Evolutionary conservation across 2,113 vertebrate species (phyloP).

Genomic region (Odobenus rosmarus): DNA sequence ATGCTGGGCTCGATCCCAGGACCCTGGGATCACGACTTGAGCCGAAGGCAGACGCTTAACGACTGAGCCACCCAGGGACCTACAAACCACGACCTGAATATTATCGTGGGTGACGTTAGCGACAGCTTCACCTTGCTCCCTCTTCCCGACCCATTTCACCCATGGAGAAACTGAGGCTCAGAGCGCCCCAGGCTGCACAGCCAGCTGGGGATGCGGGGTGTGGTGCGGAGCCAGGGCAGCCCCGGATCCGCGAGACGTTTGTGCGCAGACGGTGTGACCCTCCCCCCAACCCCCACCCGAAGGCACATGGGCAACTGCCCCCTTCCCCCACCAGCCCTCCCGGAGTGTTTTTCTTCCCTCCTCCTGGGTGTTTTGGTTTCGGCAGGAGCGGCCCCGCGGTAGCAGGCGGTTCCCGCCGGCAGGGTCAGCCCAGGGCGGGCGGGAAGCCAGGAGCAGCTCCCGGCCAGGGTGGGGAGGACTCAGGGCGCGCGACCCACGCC

Average conservation of each 20-base stretch:
- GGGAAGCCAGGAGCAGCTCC: not conserved
- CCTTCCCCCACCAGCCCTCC: accelerated
- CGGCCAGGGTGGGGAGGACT: accelerated
- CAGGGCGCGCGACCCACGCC: no score
- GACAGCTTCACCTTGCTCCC: not conserved
- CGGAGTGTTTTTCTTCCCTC: not conserved
- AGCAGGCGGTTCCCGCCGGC: not conserved
- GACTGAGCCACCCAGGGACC: not conserved
- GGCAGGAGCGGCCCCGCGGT: not conserved
- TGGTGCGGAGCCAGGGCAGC: not conserved
- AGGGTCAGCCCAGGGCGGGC: not conserved
- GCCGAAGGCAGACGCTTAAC: not conserved
- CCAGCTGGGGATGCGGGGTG: accelerated
- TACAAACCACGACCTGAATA: not conserved
- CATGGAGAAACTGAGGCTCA: not conserved
- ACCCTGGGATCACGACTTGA: not conserved
- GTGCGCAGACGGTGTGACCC: not conserved
- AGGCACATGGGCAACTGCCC: not conserved
- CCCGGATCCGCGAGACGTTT: not conserved
- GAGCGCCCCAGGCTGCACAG: not conserved
- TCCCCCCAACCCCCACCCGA: accelerated
- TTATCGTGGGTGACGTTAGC: no score
- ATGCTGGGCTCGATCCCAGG: not conserved
- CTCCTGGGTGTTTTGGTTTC: not conserved
- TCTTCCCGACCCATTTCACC: not conserved